phyloP scores from a whole-genome alignment of 2,888 invertebrate genomes.

The Notodromas monacha region DNA sequence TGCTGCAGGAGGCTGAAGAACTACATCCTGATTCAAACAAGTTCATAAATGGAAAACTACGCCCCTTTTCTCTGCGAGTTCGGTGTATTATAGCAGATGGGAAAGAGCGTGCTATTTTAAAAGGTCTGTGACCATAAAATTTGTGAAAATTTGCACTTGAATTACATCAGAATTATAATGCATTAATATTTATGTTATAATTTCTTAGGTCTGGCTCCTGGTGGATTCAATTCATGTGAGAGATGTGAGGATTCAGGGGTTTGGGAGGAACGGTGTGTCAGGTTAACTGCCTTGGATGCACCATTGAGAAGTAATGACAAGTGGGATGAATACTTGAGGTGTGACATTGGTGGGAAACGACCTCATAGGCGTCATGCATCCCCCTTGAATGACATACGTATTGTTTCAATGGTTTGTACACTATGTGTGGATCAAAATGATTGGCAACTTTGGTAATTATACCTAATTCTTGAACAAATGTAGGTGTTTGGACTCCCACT shows the following conservation, averaged over 20 bases:
- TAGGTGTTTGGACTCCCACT: background rate
- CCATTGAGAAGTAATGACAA: background rate
- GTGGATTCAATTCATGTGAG: constrained; percentile 1
- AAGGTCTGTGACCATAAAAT: constrained; percentile 1
- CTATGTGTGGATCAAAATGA: background rate
- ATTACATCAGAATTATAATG: background rate
- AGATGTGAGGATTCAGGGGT: background rate
- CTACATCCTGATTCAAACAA: background rate
- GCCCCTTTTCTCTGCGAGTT: background rate
- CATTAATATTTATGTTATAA: background rate
- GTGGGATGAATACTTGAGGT: background rate
- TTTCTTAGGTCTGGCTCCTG: background rate
- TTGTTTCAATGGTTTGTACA: background rate
- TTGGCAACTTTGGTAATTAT: background rate
- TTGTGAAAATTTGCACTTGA: background rate
- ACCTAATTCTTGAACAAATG: background rate
- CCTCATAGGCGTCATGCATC: background rate
- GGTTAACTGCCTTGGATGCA: background rate
- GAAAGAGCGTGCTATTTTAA: background rate
- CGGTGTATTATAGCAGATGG: constrained; percentile 1
- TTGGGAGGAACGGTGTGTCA: background rate
- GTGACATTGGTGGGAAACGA: background rate
- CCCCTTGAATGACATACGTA: background rate
- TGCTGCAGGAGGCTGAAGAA: background rate
- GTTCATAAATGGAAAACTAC: background rate